Base-by-base conservation (phyloP, 2,888 invertebrate genomes). In the Notodromas monacha region DNA sequence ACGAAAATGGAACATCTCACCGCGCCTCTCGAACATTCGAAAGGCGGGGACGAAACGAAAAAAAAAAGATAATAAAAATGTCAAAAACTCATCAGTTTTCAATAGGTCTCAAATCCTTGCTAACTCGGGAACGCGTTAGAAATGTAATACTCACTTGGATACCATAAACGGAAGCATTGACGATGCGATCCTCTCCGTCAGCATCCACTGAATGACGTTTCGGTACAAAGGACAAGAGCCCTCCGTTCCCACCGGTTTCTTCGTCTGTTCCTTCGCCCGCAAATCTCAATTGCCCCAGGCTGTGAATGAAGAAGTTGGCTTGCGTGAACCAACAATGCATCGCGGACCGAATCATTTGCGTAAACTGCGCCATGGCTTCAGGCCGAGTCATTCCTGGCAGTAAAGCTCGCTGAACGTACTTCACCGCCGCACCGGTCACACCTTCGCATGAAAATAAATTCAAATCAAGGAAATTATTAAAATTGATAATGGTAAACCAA, bases 291-390 rank as follows among this genome's bases (percentile, higher is more conserved):
- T 92, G 89, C 2, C 84, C 84, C 45, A 92, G 52, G 49, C 86
- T 86, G 55, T 96, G 96, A 30, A 92, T 57, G 55, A 96, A 89
- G 55, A 96, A 96, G 56, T 96, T 96, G 42, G 89, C 72, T 36
- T 86, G 86, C 0, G 89, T 86, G 44, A 84, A 89, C 61, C 69
- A 66, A 16, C 68, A 72, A 52, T 77, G 76, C 34, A 86, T 56
- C 28, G 84, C 81, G 42, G 76, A 77, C 49, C 86, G 76, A 46
- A 96, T 89, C 61, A 92, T 70, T 35, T 77, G 56, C 1, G 89
- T 81, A 54, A 89, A 89, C 34, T 69, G 67, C n/a, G 79, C 79
- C 2, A 81, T 77, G 2, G 92, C 89, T 54, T 96, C 86, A 0
- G 79, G 72, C 52, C 86, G 84, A 13, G 74, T 70, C 43, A 70